Evolutionary conservation across 2,888 invertebrate genomes (phyloP).

Genomic region (Latheticus oryzae): DNA sequence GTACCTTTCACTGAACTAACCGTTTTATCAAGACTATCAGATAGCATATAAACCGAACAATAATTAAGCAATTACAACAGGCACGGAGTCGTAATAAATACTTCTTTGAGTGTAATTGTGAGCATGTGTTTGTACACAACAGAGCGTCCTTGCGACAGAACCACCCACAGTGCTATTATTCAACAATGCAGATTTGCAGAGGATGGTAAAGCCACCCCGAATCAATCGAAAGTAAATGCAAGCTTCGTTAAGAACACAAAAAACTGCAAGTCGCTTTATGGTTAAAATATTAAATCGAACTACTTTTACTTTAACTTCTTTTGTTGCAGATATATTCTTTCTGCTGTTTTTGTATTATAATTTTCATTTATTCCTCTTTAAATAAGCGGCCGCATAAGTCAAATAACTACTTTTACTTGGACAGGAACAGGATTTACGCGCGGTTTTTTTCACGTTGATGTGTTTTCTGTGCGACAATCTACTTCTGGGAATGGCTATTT

Average conservation of each 20-base stretch:
- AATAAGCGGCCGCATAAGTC: slow-evolving; percentile 9
- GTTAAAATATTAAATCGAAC: slow-evolving; percentile 9
- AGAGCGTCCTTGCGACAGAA: slow-evolving; percentile 23
- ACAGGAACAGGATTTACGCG: slow-evolving; percentile 22
- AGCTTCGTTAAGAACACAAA: slow-evolving; percentile 3
- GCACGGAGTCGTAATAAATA: slow-evolving; percentile 20
- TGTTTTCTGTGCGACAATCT: slow-evolving; percentile 10
- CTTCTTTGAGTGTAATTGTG: slow-evolving; percentile 19
- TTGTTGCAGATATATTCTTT: slow-evolving; percentile 7
- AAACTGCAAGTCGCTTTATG: neutral
- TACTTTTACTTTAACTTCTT: slow-evolving; percentile 17
- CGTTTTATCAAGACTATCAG: slow-evolving; percentile 23
- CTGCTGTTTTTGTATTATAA: slow-evolving; percentile 4
- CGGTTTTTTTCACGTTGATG: slow-evolving; percentile 15
- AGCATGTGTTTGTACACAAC: slow-evolving; percentile 17
- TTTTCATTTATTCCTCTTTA: slow-evolving; percentile 4
- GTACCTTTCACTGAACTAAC: slow-evolving; percentile 27
- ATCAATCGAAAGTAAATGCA: slow-evolving; percentile 6
- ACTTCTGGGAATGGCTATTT: slow-evolving; percentile 18
- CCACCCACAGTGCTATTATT: slow-evolving; percentile 31
- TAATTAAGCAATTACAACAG: slow-evolving; percentile 30
- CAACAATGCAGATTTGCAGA: slow-evolving; percentile 19
- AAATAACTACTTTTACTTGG: slow-evolving; percentile 24
- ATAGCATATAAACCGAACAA: slow-evolving; percentile 8
- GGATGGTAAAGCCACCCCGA: slow-evolving; percentile 4